Evolutionary conservation across 2,797 vertebrate genomes (phyloP).

Genomic region (Crenuchus spilurus): DNA sequence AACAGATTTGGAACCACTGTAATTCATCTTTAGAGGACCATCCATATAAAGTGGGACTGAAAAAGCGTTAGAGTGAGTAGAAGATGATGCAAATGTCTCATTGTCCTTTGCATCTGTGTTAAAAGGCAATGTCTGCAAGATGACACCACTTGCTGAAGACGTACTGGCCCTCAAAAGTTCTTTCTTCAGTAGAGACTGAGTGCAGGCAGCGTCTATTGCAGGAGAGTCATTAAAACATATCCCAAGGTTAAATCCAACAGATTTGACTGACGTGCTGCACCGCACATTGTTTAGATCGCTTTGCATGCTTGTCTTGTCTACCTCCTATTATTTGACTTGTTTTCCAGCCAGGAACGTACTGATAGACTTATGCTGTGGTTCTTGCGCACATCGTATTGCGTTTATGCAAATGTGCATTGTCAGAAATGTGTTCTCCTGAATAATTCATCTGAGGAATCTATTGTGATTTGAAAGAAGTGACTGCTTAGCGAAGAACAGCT

Average conservation of each 20-base stretch:
- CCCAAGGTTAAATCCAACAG: constrained; percentile 43
- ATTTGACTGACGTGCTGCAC: constrained; percentile 20
- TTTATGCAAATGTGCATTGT: constrained; percentile 43
- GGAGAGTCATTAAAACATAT: constrained; percentile 52
- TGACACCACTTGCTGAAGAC: constrained; percentile 7
- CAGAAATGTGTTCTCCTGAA: constrained; percentile 37
- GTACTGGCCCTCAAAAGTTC: constrained; percentile 6
- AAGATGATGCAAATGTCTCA: not conserved
- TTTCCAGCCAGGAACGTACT: not conserved
- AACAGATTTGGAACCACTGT: too few relatives aligned
- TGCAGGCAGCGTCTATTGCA: not conserved
- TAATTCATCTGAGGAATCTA: constrained; percentile 37
- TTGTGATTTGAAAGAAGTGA: constrained; percentile 13
- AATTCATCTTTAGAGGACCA: not conserved
- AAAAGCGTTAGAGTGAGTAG: not conserved
- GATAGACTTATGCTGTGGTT: constrained; percentile 10
- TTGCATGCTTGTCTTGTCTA: constrained; percentile 3
- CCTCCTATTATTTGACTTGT: constrained; percentile 5
- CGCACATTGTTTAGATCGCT: constrained; percentile 26
- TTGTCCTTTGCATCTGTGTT: not conserved
- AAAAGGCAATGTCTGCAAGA: constrained; percentile 26
- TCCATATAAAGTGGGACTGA: not conserved
- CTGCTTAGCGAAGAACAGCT: constrained; percentile 16
- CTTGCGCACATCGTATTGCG: constrained; percentile 2
- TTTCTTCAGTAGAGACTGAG: not conserved